Conservation (phyloP, 2,888 invertebrate genomes). For the Deroplatys truncata region DNA sequence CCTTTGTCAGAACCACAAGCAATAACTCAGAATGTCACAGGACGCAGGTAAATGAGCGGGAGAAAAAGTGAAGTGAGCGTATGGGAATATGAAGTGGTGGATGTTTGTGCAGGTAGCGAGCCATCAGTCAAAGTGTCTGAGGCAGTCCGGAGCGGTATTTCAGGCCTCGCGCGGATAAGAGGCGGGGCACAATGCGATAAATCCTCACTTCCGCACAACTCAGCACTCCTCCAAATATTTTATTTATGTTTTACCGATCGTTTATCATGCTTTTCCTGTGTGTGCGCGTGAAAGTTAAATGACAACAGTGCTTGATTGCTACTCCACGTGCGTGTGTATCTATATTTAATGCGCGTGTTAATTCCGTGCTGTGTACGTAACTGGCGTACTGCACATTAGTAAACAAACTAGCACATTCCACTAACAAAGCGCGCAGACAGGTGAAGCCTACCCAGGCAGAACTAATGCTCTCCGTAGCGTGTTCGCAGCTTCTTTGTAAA, state of each 20-base stretch:
- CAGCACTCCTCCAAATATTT: not conserved
- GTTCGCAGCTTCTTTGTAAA: no score
- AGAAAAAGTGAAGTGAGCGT: not conserved
- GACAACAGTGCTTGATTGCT: not conserved
- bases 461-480: no score
- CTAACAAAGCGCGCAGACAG: not conserved
- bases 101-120: not conserved
- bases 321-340: not conserved
- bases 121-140: not conserved
- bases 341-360: not conserved
- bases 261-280: not conserved
- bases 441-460: no score
- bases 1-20: no score
- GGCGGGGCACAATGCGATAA: not conserved
- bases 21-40: no score
- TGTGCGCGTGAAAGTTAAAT: not conserved
- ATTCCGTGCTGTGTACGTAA: not conserved
- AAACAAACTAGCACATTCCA: not conserved
- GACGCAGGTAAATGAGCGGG: no score
- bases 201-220: not conserved
- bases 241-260: not conserved
- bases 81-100: not conserved
- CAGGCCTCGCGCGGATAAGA: no score
- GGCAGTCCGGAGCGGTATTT: not conserved
- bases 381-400: not conserved